Percentiles rank a stretch among this genome's conserved stretches.
These are phyloP conservation scores for Formica selysi DNA, from an alignment of 1,140 invertebrate species.

Conservation along the genomic window DNA sequence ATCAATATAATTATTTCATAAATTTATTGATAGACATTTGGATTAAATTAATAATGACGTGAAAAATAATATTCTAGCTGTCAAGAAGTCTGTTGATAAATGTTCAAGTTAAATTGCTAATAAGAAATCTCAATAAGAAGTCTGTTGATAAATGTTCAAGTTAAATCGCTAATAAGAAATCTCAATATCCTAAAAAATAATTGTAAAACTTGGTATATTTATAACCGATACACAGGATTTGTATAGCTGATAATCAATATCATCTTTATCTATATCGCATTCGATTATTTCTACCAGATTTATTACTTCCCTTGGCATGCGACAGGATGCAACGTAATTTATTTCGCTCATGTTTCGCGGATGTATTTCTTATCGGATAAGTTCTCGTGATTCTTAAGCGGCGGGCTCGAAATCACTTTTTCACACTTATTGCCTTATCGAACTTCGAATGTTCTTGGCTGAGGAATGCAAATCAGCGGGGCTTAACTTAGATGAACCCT, in stretches of 20 bases:
- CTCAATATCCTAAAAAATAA: neutral
- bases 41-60: too few relatives aligned
- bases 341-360: neutral
- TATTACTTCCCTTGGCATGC: neutral
- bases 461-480: slow-evolving; percentile 71
- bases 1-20: too few relatives aligned
- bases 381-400: slow-evolving; percentile 46
- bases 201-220: neutral
- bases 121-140: too few relatives aligned
- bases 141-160: neutral
- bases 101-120: neutral
- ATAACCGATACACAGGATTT: neutral
- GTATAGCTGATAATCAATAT: neutral
- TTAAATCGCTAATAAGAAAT: neutral
- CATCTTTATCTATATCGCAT: neutral
- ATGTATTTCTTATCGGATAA: slow-evolving; percentile 23
- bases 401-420: slow-evolving; percentile 68
- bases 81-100: neutral
- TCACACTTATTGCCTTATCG: slow-evolving; percentile 77
- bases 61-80: too few relatives aligned
- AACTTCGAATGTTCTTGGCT: slow-evolving; percentile 72
- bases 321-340: slow-evolving; percentile 9
- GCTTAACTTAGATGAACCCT: slow-evolving; percentile 75
- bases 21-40: too few relatives aligned
- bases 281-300: neutral